Evolutionary conservation across 2,113 vertebrate species (phyloP), one percentile per base, ranked within the genome.

Genomic region (Varanus salvator): DNA sequence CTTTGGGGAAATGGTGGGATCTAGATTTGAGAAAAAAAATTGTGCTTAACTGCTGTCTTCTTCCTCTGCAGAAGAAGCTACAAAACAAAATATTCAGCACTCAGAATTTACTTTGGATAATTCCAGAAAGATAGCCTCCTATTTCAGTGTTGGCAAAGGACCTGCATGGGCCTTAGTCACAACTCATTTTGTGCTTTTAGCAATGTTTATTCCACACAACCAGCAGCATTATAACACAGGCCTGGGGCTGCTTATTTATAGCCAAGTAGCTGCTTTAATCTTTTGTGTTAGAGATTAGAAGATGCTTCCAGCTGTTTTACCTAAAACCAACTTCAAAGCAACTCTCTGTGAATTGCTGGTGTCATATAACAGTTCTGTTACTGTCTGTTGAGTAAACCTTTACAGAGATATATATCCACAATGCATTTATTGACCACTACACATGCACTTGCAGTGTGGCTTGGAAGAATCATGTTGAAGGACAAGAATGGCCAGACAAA

Each of bases 361-460:
- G 80, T 72, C 34, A n/a, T 54, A 60, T 69, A 66, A 87, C 82
- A 60, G 84, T 86, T 92, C 92, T 38, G 92, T 90, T 84, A 60
- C 84, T 85, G 88, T 87, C 94, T 91, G 93, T 85, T 78, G 75
- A 91, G 89, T 44, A 92, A 84, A 92, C 90, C 91, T 91, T 93
- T 88, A 90, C 85, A 90, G 88, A 92, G 84, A 83, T 52, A 31
- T n/a, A n/a, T 44, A 44, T 2, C 84, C 89, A 86, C 76, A 27
- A 86, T 78, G 80, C 84, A 86, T 94, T 94, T 50, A 91, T 85
- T 23, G 50, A 93, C 83, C 84, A 19, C 14, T 71, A 69, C 68
- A 34, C 57, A 74, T 87, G 48, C 87, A 87, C 74, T 92, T 85
- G 31, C 29, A 90, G 78, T 4, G 0, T 54, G 60, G 87, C 82